Evolutionary conservation across 2,113 vertebrate species (phyloP), one percentile per base, ranked within the genome.

Genomic region (Greenwoodochromis staneri): DNA sequence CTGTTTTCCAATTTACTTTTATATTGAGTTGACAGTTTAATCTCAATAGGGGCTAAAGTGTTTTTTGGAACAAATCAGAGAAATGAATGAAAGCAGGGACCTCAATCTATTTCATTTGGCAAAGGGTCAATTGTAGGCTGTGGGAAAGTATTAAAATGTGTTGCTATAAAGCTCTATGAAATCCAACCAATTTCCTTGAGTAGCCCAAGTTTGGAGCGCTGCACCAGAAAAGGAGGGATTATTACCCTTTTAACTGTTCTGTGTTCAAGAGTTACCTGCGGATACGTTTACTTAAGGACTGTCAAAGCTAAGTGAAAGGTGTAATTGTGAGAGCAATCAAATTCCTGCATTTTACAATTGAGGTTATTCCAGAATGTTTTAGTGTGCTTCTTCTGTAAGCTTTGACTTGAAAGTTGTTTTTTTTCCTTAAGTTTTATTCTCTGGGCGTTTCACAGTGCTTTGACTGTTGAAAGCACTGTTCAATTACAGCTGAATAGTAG

Each of bases 381-480:
- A 16, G 54, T 84, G 55, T 53, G 27, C 17, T 85, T 89, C 57
- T 80, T 40, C 69, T 83, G 16, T 27, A 81, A 87, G 45, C 81
- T 91, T 90, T 90, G 76, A 82, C 85, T 87, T 85, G 34, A 36
- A 19, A 84, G n/a, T 76, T 27, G 5, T 10, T 73, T 38, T 69
- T 69, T 40, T 40, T 1, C 7, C 38, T 16, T 24, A 24, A 81
- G 47, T 88, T 83, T 2, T 49, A 73, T 63, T 91, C 84, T 87
- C 83, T 7, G 13, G 78, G 53, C 31, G 3, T 27, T 24, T 80
- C 5, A 31, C 87, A 91, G 63, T 83, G 80, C 82, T 90, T 42
- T 85, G 54, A 90, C 85, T 89, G 82, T 91, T 93, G 66, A 92
- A 92, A 93, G 88, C 82, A 57, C 84, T 55, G 83, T 83, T 91